These are phyloP conservation scores for Crocuta crocuta DNA, from an alignment of 2,113 vertebrate genomes.

Conservation along the genomic window DNA sequence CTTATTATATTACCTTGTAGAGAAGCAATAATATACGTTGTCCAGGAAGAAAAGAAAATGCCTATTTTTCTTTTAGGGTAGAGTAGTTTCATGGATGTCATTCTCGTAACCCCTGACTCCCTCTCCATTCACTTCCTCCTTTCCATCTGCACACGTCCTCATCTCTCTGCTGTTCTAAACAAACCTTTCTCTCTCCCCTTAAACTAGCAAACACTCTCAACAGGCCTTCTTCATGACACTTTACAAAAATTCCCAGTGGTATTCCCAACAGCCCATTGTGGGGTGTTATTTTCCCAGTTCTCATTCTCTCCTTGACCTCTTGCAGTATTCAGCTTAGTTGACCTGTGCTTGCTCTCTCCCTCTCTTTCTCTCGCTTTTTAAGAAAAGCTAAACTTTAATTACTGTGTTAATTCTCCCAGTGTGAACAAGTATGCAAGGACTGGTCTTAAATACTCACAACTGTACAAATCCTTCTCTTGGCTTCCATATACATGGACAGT, in stretches of 20 bases:
- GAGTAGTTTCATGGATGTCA: neutral
- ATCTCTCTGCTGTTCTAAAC: neutral
- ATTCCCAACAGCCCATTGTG: too few species aligned
- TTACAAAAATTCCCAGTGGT: neutral
- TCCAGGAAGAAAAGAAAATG: neutral
- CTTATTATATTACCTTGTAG: neutral
- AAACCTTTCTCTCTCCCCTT: neutral
- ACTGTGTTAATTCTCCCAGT: neutral
- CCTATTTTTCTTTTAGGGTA: neutral
- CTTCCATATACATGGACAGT: neutral
- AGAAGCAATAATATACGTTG: neutral
- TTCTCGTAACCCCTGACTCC: neutral
- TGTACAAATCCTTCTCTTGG: neutral
- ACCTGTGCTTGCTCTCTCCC: neutral
- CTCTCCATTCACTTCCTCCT: neutral
- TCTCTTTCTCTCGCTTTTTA: neutral
- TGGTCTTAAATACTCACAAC: neutral
- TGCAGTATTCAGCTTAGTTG: neutral
- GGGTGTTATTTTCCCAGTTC: neutral
- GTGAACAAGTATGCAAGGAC: neutral
- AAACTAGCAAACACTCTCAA: neutral
- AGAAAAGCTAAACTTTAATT: neutral
- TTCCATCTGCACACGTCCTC: neutral
- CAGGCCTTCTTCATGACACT: neutral
- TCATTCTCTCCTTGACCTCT: neutral